phyloP scores from a whole-genome alignment of 2,797 vertebrate species.

The Propithecus perrieri region DNA sequence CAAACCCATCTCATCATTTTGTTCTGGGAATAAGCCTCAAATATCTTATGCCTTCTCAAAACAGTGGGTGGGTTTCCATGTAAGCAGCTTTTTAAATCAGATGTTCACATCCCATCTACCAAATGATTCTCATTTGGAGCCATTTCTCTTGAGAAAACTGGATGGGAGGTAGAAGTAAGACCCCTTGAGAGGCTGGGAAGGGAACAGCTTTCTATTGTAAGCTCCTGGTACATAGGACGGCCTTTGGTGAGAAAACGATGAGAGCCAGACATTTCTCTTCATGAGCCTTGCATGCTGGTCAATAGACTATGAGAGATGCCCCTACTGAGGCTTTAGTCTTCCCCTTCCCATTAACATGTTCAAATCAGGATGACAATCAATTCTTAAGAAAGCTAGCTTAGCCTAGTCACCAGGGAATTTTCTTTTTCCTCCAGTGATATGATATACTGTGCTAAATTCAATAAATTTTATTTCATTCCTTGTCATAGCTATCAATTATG shows the following conservation, averaged over 20 bases:
- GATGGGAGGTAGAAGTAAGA: neutral
- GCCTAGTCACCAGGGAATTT: neutral
- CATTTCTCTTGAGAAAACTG: conserved; percentile 28
- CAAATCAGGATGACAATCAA: neutral
- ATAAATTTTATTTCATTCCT: conserved; percentile 4
- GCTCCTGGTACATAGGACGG: neutral
- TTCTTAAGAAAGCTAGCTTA: neutral
- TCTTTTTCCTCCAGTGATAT: neutral
- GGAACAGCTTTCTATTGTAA: neutral
- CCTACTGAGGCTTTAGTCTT: neutral
- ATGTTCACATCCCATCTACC: neutral
- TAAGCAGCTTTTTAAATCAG: conserved; percentile 59
- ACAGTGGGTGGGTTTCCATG: conserved; percentile 56
- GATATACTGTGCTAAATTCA: neutral
- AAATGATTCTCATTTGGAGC: neutral
- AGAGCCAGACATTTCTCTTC: neutral
- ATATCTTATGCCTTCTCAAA: neutral
- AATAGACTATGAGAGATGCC: neutral
- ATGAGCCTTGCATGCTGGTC: neutral
- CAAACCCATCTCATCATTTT: neutral
- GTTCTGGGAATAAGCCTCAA: conserved; percentile 43
- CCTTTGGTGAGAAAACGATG: neutral
- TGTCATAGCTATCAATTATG: neutral
- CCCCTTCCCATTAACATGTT: neutral
- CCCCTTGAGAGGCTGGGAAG: neutral